Evolutionary conservation across 2,888 invertebrate species (phyloP), one percentile per base, ranked within the genome.

Genomic region (Dolichopus griseipennis): DNA sequence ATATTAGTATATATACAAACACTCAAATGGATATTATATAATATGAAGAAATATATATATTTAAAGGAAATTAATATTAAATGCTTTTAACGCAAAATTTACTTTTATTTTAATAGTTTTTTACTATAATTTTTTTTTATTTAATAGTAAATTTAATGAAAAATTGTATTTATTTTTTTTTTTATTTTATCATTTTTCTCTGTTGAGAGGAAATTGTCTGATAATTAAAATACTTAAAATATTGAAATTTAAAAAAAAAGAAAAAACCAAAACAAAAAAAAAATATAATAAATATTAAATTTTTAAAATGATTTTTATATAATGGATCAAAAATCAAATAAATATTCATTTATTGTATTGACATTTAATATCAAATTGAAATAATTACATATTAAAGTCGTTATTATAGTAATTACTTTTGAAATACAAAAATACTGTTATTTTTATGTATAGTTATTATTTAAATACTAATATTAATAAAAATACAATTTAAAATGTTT

Each of bases 51-150:
- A 5, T 34, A 34, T 43, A 15, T 43, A 52, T 52, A 52, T 52
- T 52, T 12, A 18, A 52, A 52, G 52, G 52, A 52, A 52, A 52
- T 52, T 52, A 52, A 52, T 52, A 52, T 52, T 52, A 52, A 52
- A 52, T 52, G 52, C n/a, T 52, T 18, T 52, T 52, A 52, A 52
- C 15, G 52, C 52, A 52, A 52, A 52, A 52, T 52, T 52, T 37
- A 37, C 12, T 52, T 52, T 18, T 52, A 52, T 52, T 52, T n/a
- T 18, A 6, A 37, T 18, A 6, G 52, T 52, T 1, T 52, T 18
- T 18, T 52, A 52, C n/a, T 52, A 37, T 37, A 4, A 7, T 37
- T 37, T 27, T 41, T 41, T 12, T 12, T 12, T 18, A 15, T 12
- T 52, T 2, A 52, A n/a, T 52, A 18, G 15, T 2, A 52, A n/a